Conservation (phyloP, 2,888 invertebrate species). For the Geotrupes spiniger region DNA sequence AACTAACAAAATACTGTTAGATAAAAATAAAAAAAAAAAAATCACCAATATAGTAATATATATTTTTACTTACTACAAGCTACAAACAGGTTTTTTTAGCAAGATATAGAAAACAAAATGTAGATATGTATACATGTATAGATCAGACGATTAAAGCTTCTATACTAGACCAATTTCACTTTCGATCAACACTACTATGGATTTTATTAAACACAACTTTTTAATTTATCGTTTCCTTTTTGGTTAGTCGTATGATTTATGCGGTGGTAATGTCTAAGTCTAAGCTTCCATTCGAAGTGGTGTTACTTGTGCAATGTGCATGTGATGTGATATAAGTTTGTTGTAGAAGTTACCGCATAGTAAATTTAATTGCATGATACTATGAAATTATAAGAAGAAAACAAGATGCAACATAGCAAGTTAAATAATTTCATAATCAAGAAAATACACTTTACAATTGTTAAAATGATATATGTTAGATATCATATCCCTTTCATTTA, state of each 20-base stretch:
- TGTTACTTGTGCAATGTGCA: constrained; percentile 24
- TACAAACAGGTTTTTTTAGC: constrained; percentile 24
- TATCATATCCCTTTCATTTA: no score
- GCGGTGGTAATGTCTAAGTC: constrained; percentile 6
- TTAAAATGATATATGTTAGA: no score
- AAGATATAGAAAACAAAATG: constrained; percentile 19
- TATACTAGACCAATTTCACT: constrained; percentile 22
- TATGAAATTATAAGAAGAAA: no score
- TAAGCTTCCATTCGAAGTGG: constrained; percentile 17
- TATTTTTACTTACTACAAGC: constrained; percentile 30
- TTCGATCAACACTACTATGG: constrained; percentile 20
- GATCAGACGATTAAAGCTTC: constrained; percentile 22
- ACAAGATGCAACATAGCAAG: no score
- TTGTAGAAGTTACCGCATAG: no score
- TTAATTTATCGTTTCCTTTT: constrained; percentile 4
- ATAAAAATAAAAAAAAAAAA: constrained; percentile 22
- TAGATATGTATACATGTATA: constrained; percentile 18
- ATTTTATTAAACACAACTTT: constrained; percentile 16
- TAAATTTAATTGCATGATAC: no score
- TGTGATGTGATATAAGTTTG: constrained; percentile 7
- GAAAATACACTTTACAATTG: no score
- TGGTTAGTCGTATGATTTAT: constrained; percentile 6
- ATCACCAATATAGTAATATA: constrained; percentile 21
- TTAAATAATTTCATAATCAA: no score
- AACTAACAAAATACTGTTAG: constrained; percentile 31